Evolutionary conservation across 2,888 invertebrate genomes (phyloP).

Genomic region (Noctuana brunneofusca): DNA sequence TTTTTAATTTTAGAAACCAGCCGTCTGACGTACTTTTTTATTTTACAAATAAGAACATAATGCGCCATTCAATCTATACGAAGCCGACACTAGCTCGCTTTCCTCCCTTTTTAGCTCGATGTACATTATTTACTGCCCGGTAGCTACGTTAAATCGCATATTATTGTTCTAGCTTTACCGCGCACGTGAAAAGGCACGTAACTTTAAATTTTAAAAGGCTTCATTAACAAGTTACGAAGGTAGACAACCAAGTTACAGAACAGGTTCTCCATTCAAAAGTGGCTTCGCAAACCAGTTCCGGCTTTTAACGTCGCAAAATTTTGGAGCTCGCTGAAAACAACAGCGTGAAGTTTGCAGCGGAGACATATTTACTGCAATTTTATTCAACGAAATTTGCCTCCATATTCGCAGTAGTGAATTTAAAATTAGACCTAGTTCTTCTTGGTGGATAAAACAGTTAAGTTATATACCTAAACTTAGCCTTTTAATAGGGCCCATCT

Average conservation of each 20-base stretch:
- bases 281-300: slow-evolving; percentile 17
- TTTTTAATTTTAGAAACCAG: too few relatives aligned
- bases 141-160: too few relatives aligned
- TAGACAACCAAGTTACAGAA: slow-evolving; percentile 5
- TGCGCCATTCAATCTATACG: too few relatives aligned
- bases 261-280: slow-evolving; percentile 11
- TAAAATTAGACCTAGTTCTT: slow-evolving; percentile 23
- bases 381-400: slow-evolving; percentile 30
- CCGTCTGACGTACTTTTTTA: too few relatives aligned
- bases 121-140: too few relatives aligned
- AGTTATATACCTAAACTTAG: too few relatives aligned
- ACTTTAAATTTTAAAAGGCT: not conserved
- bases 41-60: too few relatives aligned
- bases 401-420: slow-evolving; percentile 27
- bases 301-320: slow-evolving; percentile 15
- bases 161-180: not conserved
- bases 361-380: slow-evolving; percentile 32
- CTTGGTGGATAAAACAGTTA: not conserved
- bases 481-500: too few relatives aligned
- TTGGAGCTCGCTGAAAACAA: slow-evolving; percentile 26
- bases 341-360: slow-evolving; percentile 20
- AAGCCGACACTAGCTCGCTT: too few relatives aligned
- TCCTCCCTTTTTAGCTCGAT: too few relatives aligned
- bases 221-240: slow-evolving; percentile 6
- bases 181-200: not conserved